These are phyloP conservation scores for Gallinago stenura DNA, from an alignment of 2,797 vertebrate genomes.

Conservation along the genomic window DNA sequence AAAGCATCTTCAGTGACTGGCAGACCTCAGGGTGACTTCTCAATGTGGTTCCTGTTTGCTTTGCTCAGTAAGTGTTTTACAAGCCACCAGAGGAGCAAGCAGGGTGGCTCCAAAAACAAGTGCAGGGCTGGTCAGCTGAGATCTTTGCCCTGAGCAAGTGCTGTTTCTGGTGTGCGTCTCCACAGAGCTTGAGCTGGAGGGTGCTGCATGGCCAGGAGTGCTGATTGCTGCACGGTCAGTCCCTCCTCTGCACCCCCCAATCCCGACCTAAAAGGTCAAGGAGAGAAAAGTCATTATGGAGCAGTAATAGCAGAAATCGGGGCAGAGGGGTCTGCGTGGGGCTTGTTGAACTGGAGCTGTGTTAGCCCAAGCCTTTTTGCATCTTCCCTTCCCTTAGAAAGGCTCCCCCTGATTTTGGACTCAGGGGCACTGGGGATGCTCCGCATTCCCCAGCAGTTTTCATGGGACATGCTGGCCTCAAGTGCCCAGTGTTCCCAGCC, in stretches of 20 bases:
- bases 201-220: rapidly evolving
- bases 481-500: not conserved
- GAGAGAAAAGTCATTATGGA: rapidly evolving
- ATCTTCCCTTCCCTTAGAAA: not conserved
- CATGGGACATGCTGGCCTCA: rapidly evolving
- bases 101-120: not conserved
- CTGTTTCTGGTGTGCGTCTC: not conserved
- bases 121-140: not conserved
- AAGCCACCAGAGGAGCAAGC: not conserved
- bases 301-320: rapidly evolving
- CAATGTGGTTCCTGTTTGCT: not conserved
- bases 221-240: rapidly evolving
- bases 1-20: not conserved
- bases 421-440: rapidly evolving
- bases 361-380: not conserved
- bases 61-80: not conserved
- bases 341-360: not conserved
- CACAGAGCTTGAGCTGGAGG: rapidly evolving
- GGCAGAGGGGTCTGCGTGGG: rapidly evolving
- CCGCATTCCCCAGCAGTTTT: not conserved
- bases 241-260: not conserved
- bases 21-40: not conserved
- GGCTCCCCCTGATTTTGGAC: rapidly evolving
- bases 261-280: not conserved
- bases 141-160: rapidly evolving